Evolutionary conservation across 2,797 vertebrate species (phyloP).

Genomic region (Cheirogaleus major): DNA sequence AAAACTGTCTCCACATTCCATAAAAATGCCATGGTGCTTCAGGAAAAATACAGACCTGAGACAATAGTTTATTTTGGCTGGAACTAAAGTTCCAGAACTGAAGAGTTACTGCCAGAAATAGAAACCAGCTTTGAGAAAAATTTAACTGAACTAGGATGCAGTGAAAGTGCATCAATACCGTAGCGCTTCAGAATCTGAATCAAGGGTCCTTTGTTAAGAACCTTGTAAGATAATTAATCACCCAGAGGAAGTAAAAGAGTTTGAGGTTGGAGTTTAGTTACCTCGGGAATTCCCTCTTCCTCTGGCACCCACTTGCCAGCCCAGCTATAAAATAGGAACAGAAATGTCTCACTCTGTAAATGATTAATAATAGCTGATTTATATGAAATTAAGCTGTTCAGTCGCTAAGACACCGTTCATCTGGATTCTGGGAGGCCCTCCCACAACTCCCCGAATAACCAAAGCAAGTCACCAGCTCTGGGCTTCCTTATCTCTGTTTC

Average conservation of each 20-base stretch:
- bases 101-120: constrained; percentile 76
- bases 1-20: constrained; percentile 81
- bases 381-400: constrained; percentile 49
- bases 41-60: constrained; percentile 78
- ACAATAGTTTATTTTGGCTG: constrained; percentile 79
- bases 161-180: constrained; percentile 28
- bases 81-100: constrained; percentile 60
- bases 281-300: constrained; percentile 72
- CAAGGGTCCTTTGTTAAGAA: constrained; percentile 71
- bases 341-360: constrained; percentile 61
- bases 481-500: background rate
- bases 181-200: constrained; percentile 29
- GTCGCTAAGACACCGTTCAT: background rate
- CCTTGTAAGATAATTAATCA: constrained; percentile 66
- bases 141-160: constrained; percentile 50
- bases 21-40: constrained; percentile 80
- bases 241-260: constrained; percentile 61
- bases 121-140: constrained; percentile 72
- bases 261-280: constrained; percentile 59
- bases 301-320: constrained; percentile 66
- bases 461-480: background rate
- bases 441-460: background rate
- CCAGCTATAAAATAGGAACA: constrained; percentile 66
- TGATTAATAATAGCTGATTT: constrained; percentile 63
- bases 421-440: background rate